Conservation (phyloP, 1,140 invertebrate species). For the Bombus difficillimus region DNA sequence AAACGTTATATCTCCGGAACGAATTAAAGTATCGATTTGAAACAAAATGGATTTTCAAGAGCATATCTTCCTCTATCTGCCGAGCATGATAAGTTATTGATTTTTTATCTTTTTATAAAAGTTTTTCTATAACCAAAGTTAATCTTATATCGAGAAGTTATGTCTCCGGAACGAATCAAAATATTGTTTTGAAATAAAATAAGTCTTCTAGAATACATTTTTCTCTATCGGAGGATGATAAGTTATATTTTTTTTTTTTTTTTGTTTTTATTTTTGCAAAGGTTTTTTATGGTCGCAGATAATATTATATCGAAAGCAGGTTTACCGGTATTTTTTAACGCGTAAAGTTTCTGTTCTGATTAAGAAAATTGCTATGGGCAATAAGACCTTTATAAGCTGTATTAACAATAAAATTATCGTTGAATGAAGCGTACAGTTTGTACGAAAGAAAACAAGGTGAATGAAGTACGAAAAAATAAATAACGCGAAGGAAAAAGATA, state of each 20-base stretch:
- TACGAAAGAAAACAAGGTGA: too few species aligned
- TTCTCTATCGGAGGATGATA: background rate
- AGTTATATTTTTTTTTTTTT: background rate
- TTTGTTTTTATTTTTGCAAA: background rate
- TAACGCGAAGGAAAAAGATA: too few species aligned
- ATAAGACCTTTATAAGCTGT: background rate
- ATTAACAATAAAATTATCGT: background rate
- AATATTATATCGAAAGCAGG: background rate
- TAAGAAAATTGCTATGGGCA: background rate
- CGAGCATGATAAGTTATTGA: background rate
- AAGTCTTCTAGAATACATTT: background rate
- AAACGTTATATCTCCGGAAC: background rate
- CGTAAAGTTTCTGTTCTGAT: background rate
- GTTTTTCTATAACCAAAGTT: background rate
- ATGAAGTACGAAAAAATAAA: too few species aligned
- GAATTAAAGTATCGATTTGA: too few species aligned
- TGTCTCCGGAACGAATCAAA: background rate
- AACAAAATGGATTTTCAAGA: background rate
- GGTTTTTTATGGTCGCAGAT: background rate
- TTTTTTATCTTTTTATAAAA: background rate
- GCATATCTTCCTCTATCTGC: background rate
- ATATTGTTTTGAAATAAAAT: background rate
- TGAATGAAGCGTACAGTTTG: too few species aligned
- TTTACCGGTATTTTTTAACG: background rate
- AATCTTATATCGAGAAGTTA: background rate